Base-by-base conservation (phyloP, 1,140 invertebrate species). In the Neodiprion fabricii region DNA sequence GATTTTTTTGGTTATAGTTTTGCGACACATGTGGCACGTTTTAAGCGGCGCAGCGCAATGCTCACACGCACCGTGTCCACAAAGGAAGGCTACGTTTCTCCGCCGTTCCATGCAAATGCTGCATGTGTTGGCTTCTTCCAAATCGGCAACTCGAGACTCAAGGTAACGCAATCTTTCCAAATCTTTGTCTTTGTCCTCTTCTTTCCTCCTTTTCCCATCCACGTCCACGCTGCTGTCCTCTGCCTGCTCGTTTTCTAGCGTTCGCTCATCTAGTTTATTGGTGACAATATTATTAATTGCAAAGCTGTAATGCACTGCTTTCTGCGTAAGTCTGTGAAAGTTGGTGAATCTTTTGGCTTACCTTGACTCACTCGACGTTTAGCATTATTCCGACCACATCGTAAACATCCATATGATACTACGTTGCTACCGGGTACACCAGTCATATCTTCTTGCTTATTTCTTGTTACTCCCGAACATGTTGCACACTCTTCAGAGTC, bases 21-120 rank as follows among this genome's bases (percentile, higher is more conserved):
- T 95, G 50, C 96, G 91, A 89, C 96, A 98, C 95, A 98, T 97
- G 88, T 97, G 96, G 89, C 96, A 98, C 9, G 92, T 95, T 82
- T 92, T 92, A 1, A 98, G 87, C 1, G 95, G 94, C 72, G 94
- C 91, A 0, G 95, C 93, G 83, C 96, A 98, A 70, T 92, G 91
- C 48, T 93, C 92, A 88, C 96, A 98, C 7, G 96, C 94, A 17
- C 93, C 93, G 82, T 98, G 96, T 9, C 96, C 96, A 85, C 96
- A 98, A 0, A 97, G 87, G 84, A 98, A 98, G 1, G 94, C 96
- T 9, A 96, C 93, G 82, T 96, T 95, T 50, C 94, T 88, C 75
- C 92, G 91, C 17, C 95, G 88, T 89, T 93, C 94, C 93, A 92
- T 96, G 85, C 94, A 95, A 75, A 95, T 95, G 69, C 93, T 92